phyloP scores from a whole-genome alignment of 2,888 invertebrate genomes.

The Athalia cordata region DNA sequence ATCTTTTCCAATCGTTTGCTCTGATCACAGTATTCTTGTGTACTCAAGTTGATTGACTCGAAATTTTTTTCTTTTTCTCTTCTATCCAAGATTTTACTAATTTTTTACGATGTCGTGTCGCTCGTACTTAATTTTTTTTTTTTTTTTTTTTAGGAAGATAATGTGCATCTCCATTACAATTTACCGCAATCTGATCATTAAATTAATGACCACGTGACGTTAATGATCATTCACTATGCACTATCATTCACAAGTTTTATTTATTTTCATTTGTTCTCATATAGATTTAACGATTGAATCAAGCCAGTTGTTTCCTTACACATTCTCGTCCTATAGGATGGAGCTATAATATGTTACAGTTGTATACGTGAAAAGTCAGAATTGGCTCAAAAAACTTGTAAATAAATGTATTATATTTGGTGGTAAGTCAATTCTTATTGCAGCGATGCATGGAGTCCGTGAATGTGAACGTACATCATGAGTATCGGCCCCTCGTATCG shows the following conservation, averaged over 20 bases:
- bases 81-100: neutral
- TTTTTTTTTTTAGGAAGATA: constrained; percentile 4
- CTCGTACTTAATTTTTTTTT: neutral
- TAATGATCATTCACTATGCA: neutral
- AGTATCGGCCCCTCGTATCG: too few species aligned
- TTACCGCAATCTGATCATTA: constrained; percentile 10
- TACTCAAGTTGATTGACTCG: neutral
- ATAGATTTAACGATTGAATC: constrained; percentile 9
- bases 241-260: constrained; percentile 28
- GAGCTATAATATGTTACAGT: constrained; percentile 23
- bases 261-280: constrained; percentile 33
- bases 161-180: neutral
- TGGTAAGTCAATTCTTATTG: constrained; percentile 57
- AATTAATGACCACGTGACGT: neutral
- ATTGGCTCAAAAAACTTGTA: constrained; percentile 65
- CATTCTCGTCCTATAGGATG: neutral
- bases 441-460: constrained; percentile 47
- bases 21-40: neutral
- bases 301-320: neutral
- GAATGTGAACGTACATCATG: neutral
- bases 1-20: too few species aligned
- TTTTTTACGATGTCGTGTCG: neutral
- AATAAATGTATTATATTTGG: constrained; percentile 69
- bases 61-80: constrained; percentile 4
- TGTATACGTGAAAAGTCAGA: constrained; percentile 54